A percentile compares a stretch with the other conserved stretches of the same genome.
Evolutionary conservation across 2,113 vertebrate genomes (phyloP).

Genomic region (Mustela lutreola): DNA sequence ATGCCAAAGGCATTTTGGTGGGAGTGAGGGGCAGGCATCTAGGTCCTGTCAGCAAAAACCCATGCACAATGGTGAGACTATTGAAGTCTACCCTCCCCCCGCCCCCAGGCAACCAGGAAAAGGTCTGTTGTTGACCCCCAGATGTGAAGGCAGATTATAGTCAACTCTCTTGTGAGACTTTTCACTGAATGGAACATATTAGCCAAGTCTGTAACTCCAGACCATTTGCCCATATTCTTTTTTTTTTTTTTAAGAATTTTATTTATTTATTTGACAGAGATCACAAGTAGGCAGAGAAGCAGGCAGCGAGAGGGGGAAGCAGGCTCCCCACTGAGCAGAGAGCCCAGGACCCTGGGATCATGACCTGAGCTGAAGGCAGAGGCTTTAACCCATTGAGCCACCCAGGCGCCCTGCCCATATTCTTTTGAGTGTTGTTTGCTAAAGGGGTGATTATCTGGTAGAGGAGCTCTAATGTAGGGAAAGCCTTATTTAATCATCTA

Average conservation of each 20-base stretch:
- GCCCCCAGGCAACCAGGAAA: neutral
- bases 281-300: no score
- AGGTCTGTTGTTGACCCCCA: neutral
- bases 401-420: no score
- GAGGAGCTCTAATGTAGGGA: neutral
- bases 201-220: neutral
- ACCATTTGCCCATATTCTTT: neutral
- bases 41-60: neutral
- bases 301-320: no score
- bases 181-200: neutral
- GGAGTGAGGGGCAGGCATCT: neutral
- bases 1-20: neutral
- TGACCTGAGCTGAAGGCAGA: no score
- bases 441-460: neutral
- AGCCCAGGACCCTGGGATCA: no score
- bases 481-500: neutral
- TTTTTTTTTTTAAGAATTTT: no score
- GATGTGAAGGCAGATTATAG: neutral
- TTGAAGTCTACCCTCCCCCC: no score
- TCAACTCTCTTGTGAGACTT: neutral
- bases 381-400: no score
- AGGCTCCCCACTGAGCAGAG: no score
- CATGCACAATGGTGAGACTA: neutral
- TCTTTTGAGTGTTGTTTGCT: neutral
- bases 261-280: no score